These are phyloP conservation scores for Chymomyza procnemis DNA, from an alignment of 2,888 invertebrate species.

Conservation along the genomic window DNA sequence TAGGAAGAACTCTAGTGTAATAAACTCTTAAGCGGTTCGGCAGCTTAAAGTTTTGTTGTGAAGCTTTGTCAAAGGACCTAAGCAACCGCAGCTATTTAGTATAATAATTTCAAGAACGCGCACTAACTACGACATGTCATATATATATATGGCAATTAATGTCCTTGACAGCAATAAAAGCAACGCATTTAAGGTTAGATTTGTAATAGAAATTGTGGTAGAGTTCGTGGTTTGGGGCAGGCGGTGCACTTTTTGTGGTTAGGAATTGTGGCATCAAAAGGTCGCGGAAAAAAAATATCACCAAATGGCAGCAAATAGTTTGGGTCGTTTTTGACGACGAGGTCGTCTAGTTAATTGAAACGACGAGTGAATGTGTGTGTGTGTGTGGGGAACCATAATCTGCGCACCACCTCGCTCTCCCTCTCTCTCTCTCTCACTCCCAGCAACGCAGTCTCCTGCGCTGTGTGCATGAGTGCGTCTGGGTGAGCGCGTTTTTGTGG, in stretches of 20 bases:
- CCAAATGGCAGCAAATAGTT: constrained; percentile 51
- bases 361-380: constrained; percentile 20
- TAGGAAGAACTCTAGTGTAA: too few relatives aligned
- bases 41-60: too few relatives aligned
- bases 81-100: too few relatives aligned
- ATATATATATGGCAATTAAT: constrained; percentile 18
- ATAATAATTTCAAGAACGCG: too few relatives aligned
- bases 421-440: too few relatives aligned
- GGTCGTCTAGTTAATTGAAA: constrained; percentile 54
- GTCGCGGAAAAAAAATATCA: constrained; percentile 53
- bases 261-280: constrained; percentile 30
- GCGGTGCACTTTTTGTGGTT: not conserved
- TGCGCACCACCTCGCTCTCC: too few relatives aligned
- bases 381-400: too few relatives aligned
- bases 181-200: not conserved
- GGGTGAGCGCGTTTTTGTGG: constrained; percentile 32
- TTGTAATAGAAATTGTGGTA: not conserved
- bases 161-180: constrained; percentile 38
- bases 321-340: constrained; percentile 33
- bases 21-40: too few relatives aligned
- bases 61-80: too few relatives aligned
- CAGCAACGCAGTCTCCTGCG: too few relatives aligned
- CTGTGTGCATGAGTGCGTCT: not conserved
- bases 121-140: too few relatives aligned
- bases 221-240: not conserved